These are phyloP conservation scores for Aphidius ervi DNA, from an alignment of 1,140 invertebrate species.

Conservation along the genomic window DNA sequence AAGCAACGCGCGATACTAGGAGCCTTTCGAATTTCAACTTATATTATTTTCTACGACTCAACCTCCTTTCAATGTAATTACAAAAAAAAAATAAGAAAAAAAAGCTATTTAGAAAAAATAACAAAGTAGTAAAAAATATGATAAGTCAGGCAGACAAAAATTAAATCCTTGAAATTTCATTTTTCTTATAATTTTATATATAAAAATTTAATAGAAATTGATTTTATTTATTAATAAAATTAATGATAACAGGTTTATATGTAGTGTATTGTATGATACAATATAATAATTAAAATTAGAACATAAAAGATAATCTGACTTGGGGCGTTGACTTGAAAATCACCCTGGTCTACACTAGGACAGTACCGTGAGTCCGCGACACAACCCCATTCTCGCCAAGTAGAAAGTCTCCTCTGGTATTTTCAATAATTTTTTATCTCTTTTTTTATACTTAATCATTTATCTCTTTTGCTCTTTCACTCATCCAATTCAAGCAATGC, in stretches of 20 bases:
- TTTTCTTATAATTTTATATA: neutral
- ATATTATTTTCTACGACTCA: slow-evolving; percentile 23
- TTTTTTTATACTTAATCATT: slow-evolving; percentile 2
- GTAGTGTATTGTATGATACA: neutral
- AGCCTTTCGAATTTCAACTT: slow-evolving; percentile 50
- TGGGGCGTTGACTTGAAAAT: slow-evolving; percentile 9
- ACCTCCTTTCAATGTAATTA: slow-evolving; percentile 1
- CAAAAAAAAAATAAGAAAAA: neutral
- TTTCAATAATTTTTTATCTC: slow-evolving; percentile 28
- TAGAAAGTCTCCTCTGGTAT: slow-evolving; percentile 50
- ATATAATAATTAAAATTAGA: slow-evolving; percentile 6
- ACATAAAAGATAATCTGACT: slow-evolving; percentile 7
- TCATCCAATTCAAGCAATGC: slow-evolving; percentile 3
- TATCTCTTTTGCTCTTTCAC: slow-evolving; percentile 1
- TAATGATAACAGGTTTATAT: too few relatives aligned
- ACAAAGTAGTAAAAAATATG: neutral
- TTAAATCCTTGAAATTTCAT: neutral
- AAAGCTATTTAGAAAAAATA: neutral
- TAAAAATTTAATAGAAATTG: neutral
- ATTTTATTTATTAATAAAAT: neutral
- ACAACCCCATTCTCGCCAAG: slow-evolving; percentile 49
- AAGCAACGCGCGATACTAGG: slow-evolving; percentile 38
- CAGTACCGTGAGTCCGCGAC: slow-evolving; percentile 16
- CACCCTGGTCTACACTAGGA: slow-evolving; percentile 14
- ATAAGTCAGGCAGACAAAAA: neutral